A percentile compares a stretch with the other conserved stretches of the same genome.
Conservation (phyloP, 2,113 vertebrate genomes). For the Apus apus region DNA sequence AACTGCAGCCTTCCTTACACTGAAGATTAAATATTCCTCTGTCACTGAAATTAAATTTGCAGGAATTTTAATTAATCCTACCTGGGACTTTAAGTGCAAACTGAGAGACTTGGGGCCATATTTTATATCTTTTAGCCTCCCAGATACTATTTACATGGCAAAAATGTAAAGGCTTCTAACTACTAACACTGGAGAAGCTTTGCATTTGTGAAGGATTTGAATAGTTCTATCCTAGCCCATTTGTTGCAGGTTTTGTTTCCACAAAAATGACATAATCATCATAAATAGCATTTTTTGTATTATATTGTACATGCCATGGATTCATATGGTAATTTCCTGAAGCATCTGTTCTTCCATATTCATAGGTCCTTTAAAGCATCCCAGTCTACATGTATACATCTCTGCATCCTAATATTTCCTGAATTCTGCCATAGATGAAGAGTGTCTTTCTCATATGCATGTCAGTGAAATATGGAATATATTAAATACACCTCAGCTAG, state of each 20-base stretch:
- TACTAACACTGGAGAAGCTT: background rate
- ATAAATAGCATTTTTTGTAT: background rate
- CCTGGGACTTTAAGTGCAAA: background rate
- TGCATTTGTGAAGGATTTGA: slow-evolving; percentile 19
- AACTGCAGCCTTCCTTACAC: background rate
- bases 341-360: slow-evolving; percentile 58
- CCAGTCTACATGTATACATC: background rate
- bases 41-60: background rate
- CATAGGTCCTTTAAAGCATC: background rate
- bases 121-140: background rate
- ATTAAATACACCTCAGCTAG: background rate
- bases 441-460: background rate
- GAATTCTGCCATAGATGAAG: background rate
- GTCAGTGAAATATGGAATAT: background rate
- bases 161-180: background rate
- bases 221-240: background rate
- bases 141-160: slow-evolving; percentile 11
- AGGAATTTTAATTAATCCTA: background rate
- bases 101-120: background rate
- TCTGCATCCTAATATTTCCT: background rate
- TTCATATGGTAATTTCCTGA: slow-evolving; percentile 44
- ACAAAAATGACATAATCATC: slow-evolving; percentile 40
- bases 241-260: slow-evolving; percentile 47
- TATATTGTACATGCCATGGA: background rate
- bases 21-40: background rate